A percentile compares a stretch with the other conserved stretches of the same genome.
Conservation (phyloP, 92 coral and sea anemone genomes). For the Anthopleura xanthogrammica region DNA sequence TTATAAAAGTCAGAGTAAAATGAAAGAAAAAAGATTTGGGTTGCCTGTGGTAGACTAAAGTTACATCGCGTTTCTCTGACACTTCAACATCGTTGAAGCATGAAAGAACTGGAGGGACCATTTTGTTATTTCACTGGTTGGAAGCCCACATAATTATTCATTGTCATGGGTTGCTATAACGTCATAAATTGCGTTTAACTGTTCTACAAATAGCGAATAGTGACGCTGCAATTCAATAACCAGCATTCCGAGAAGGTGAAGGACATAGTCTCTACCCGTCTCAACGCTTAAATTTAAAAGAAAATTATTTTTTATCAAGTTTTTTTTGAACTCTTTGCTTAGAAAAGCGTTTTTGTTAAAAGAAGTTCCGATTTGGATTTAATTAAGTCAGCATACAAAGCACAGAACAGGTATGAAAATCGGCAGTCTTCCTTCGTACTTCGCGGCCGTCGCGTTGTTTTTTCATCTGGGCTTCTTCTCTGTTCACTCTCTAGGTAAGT, state of each 20-base stretch:
- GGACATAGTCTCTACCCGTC: background rate
- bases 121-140: background rate
- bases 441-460: background rate
- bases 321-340: background rate
- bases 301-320: background rate
- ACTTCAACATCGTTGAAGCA: too few relatives aligned
- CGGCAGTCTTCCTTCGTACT: background rate
- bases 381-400: background rate
- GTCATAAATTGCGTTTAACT: background rate
- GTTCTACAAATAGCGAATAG: background rate
- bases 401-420: background rate
- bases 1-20: too few relatives aligned
- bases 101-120: too few relatives aligned
- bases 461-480: background rate
- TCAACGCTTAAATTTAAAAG: background rate
- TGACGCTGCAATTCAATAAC: background rate
- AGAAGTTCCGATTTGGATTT: background rate
- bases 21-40: background rate
- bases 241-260: background rate
- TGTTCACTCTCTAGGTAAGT: constrained; percentile 1
- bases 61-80: too few relatives aligned
- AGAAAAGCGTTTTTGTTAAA: background rate
- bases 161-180: background rate
- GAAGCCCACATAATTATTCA: constrained; percentile 7
- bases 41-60: background rate